Evolutionary conservation across 2,113 vertebrate genomes (phyloP).

Genomic region (Rhea americana): DNA sequence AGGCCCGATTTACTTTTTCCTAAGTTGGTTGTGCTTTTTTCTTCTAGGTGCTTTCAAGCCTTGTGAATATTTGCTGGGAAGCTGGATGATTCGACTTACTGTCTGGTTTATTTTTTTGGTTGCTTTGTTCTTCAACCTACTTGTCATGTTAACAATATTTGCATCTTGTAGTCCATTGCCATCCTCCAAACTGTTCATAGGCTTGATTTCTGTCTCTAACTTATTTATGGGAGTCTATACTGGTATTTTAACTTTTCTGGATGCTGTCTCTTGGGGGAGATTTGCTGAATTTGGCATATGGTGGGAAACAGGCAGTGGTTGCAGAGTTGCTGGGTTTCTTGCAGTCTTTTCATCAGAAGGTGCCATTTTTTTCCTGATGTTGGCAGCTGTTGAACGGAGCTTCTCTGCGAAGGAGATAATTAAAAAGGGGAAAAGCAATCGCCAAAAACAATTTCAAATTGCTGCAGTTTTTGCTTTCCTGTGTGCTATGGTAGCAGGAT

Average conservation of each 20-base stretch:
- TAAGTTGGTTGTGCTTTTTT: slow-evolving; percentile 7
- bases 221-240: slow-evolving; percentile 92
- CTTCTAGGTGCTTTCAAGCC: slow-evolving; percentile 95
- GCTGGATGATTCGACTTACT: slow-evolving; percentile 98
- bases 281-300: slow-evolving; percentile 93
- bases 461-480: slow-evolving; percentile 82
- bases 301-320: slow-evolving; percentile 95
- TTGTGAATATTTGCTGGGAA: slow-evolving; percentile 93
- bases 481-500: slow-evolving; percentile 82
- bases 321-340: slow-evolving; percentile 88
- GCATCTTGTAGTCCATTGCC: slow-evolving; percentile 75
- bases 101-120: slow-evolving; percentile 99
- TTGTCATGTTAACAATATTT: slow-evolving; percentile 90
- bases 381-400: slow-evolving; percentile 92
- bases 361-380: slow-evolving; percentile 86
- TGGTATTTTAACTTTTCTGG: slow-evolving; percentile 87
- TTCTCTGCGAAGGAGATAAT: slow-evolving; percentile 83
- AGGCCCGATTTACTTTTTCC: not conserved
- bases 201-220: slow-evolving; percentile 91
- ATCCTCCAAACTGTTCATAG: slow-evolving; percentile 87
- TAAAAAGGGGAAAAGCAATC: slow-evolving; percentile 81
- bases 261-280: slow-evolving; percentile 91
- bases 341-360: slow-evolving; percentile 94
- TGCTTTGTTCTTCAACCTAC: slow-evolving; percentile 89
- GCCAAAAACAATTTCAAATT: slow-evolving; percentile 76